Conservation (phyloP, 2,888 invertebrate species). For the Diogma glabrata region DNA sequence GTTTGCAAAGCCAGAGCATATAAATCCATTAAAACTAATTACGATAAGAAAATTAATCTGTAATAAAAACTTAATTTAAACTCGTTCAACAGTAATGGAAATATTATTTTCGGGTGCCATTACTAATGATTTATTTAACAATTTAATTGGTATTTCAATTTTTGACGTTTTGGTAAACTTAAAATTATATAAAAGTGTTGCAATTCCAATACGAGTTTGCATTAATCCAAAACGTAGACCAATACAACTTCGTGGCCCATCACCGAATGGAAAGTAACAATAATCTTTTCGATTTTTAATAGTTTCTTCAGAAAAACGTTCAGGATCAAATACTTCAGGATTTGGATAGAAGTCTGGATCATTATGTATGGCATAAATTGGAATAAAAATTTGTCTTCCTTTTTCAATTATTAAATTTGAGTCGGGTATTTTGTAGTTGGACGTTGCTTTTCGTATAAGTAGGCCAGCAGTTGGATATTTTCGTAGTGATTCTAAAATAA, state of each 20-base stretch:
- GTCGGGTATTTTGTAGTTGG: constrained; percentile 1
- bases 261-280: constrained; percentile 15
- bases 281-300: constrained; percentile 29
- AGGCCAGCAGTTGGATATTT: neutral
- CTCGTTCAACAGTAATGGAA: no score
- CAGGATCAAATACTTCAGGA: constrained; percentile 44
- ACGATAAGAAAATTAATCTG: no score
- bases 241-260: constrained; percentile 16
- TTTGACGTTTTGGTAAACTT: constrained; percentile 10
- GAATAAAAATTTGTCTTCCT: constrained; percentile 38
- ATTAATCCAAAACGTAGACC: constrained; percentile 15
- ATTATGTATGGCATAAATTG: constrained; percentile 41
- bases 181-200: constrained; percentile 12
- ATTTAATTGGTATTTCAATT: constrained; percentile 10
- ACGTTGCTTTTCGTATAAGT: neutral
- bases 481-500: constrained; percentile 1
- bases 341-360: constrained; percentile 43
- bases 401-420: constrained; percentile 30
- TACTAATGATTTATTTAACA: no score
- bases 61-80: no score
- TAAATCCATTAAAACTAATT: no score
- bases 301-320: constrained; percentile 42
- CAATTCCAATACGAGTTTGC: constrained; percentile 13
- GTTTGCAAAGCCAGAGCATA: no score
- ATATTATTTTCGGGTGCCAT: no score